Conservation (phyloP, 2,797 vertebrate species). For the Phalloptychus januarius region DNA sequence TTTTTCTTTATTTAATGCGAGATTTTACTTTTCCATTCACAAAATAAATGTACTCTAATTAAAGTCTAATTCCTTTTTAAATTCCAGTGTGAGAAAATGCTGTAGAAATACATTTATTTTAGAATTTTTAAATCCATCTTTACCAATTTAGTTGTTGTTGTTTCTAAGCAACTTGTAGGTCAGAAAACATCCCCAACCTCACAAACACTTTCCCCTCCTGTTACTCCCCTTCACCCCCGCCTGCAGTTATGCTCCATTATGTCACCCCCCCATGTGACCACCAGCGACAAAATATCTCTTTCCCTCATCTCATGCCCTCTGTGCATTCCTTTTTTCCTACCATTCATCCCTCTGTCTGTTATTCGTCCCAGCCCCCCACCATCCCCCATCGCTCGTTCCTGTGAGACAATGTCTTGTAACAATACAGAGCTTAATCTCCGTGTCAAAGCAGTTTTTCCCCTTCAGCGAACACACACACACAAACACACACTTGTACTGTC, state of each 20-base stretch:
- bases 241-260: slow-evolving; percentile 89
- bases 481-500: slow-evolving; percentile 51
- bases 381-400: slow-evolving; percentile 85
- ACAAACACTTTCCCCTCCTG: slow-evolving; percentile 48
- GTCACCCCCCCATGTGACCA: slow-evolving; percentile 88
- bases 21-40: background rate
- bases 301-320: background rate
- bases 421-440: slow-evolving; percentile 97
- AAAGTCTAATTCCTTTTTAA: background rate
- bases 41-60: background rate
- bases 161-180: slow-evolving; percentile 81
- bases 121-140: background rate
- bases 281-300: slow-evolving; percentile 85
- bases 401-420: slow-evolving; percentile 98
- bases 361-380: slow-evolving; percentile 22
- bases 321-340: slow-evolving; percentile 35
- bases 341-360: slow-evolving; percentile 60
- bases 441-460: slow-evolving; percentile 98
- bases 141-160: slow-evolving; percentile 71
- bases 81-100: background rate
- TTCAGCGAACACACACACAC: slow-evolving; percentile 78
- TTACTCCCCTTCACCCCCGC: slow-evolving; percentile 71
- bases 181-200: slow-evolving; percentile 45
- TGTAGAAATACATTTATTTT: background rate
- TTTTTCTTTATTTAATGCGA: background rate